A percentile compares a stretch with the other conserved stretches of the same genome.
These are phyloP conservation scores for Zaprionus ornatus DNA, from an alignment of 1,140 invertebrate genomes.

Conservation along the genomic window DNA sequence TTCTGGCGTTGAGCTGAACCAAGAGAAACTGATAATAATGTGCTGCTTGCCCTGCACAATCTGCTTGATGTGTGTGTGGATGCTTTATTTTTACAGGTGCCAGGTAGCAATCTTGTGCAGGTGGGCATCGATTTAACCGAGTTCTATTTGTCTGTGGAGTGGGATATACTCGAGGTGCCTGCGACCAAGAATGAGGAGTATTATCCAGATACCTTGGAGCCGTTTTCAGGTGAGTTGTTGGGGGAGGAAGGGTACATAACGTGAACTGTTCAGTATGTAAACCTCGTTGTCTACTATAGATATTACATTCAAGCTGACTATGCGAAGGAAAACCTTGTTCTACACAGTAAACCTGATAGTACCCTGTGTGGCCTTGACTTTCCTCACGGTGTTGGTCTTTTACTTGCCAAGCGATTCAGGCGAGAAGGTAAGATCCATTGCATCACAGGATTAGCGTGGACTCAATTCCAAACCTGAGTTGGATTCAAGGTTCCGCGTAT, in stretches of 20 bases:
- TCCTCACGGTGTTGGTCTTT: conserved; percentile 97
- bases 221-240: conserved; percentile 89
- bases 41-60: neutral
- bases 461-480: neutral
- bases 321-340: conserved; percentile 95
- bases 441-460: neutral
- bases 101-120: conserved; percentile 90
- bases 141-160: conserved; percentile 97
- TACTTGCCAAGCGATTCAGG: conserved; percentile 98
- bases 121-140: conserved; percentile 95
- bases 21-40: neutral
- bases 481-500: neutral
- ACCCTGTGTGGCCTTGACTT: conserved; percentile 95
- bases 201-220: conserved; percentile 93
- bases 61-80: neutral
- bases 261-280: neutral
- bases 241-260: no score
- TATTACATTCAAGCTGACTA: conserved; percentile 98
- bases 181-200: conserved; percentile 95
- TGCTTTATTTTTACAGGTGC: conserved; percentile 73
- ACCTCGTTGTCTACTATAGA: conserved; percentile 85
- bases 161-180: conserved; percentile 96
- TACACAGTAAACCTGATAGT: conserved; percentile 96
- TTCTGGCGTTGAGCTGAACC: neutral
- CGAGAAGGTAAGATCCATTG: conserved; percentile 89